Evolutionary conservation across 2,113 vertebrate genomes (phyloP).

Genomic region (Chitala chitala): DNA sequence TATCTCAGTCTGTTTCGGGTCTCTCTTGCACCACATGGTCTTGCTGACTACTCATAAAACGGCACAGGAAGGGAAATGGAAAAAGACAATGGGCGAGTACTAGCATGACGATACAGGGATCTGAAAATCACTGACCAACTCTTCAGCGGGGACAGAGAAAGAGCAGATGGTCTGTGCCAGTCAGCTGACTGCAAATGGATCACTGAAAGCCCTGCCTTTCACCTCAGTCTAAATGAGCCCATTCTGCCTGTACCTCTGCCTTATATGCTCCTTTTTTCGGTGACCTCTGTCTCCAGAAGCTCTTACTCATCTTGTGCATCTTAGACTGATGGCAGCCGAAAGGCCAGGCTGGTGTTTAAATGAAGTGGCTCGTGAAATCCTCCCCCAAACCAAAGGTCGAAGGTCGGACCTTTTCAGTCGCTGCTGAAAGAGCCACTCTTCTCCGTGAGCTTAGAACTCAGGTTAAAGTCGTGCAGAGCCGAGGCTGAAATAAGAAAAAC

Average conservation of each 20-base stretch:
- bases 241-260: constrained; percentile 17
- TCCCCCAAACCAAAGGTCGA: background rate
- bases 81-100: background rate
- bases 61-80: background rate
- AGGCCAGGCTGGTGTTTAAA: background rate
- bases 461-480: constrained; percentile 22
- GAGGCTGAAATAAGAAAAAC: constrained; percentile 16
- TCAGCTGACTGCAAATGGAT: constrained; percentile 53
- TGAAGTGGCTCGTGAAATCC: background rate
- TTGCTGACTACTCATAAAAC: background rate
- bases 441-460: too few relatives aligned
- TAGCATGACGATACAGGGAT: constrained; percentile 14
- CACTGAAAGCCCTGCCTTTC: constrained; percentile 45
- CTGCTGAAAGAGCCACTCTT: background rate
- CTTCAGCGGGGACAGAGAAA: constrained; percentile 14
- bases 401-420: background rate
- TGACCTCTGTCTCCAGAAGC: background rate
- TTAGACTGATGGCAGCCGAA: background rate
- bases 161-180: constrained; percentile 59
- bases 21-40: too few relatives aligned
- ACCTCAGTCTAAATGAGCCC: constrained; percentile 16
- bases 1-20: too few relatives aligned
- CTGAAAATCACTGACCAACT: background rate
- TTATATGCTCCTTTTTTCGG: constrained; percentile 50
- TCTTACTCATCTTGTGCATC: background rate